Conservation (phyloP, 2,888 invertebrate genomes). For the Acanthosepion pharaonis region DNA sequence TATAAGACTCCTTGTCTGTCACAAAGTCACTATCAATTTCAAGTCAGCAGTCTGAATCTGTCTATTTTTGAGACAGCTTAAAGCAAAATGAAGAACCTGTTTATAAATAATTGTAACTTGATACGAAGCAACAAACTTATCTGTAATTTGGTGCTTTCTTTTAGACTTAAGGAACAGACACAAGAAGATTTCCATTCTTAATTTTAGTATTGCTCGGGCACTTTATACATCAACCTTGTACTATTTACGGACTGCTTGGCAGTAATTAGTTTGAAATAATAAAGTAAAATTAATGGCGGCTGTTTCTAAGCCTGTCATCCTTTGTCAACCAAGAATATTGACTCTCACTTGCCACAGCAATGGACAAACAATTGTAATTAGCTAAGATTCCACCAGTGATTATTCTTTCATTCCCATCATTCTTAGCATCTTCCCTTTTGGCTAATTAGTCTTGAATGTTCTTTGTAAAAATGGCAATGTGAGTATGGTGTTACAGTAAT, state of each 20-base stretch:
- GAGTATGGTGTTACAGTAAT: no score
- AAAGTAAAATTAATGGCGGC: background rate
- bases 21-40: background rate
- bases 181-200: background rate
- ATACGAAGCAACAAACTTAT: background rate
- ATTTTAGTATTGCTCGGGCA: background rate
- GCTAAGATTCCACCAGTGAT: background rate
- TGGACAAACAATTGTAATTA: background rate
- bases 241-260: background rate
- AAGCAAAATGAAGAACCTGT: slow-evolving; percentile 1
- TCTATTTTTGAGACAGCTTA: background rate
- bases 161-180: background rate
- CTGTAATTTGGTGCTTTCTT: background rate
- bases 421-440: background rate
- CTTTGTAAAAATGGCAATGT: no score
- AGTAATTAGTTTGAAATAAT: background rate
- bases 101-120: background rate
- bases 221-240: background rate
- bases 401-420: background rate
- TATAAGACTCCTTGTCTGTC: background rate
- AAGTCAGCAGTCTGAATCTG: background rate
- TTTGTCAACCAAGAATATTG: background rate
- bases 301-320: background rate
- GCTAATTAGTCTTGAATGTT: background rate
- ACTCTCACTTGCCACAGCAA: background rate